Conservation (phyloP, 1,140 invertebrate genomes). For the Akabosia matsudoensis region DNA sequence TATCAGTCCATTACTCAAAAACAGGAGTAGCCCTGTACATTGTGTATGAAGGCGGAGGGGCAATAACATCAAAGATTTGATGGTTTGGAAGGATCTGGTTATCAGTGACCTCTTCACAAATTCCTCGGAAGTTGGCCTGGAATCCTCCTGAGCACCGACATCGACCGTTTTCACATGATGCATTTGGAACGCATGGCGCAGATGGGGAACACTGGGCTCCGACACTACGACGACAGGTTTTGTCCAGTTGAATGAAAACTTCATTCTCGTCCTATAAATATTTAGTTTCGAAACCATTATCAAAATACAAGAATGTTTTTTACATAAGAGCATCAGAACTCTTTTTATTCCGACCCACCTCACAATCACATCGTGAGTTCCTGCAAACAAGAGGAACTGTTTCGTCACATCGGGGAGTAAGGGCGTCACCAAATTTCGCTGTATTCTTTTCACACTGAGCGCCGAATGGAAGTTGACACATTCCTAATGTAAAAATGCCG, state of each 20-base stretch:
- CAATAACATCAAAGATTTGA: conserved; percentile 4
- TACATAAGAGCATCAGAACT: not conserved
- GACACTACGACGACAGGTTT: conserved; percentile 22
- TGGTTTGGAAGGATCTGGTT: conserved; percentile 1
- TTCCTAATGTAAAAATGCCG: conserved; percentile 20
- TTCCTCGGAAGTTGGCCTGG: conserved; percentile 29
- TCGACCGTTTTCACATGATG: conserved; percentile 24
- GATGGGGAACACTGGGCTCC: conserved; percentile 23
- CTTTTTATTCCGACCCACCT: too few species aligned
- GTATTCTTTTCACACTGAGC: conserved; percentile 13
- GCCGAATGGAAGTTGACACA: conserved; percentile 31
- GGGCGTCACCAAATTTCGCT: conserved; percentile 15
- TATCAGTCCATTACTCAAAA: not conserved
- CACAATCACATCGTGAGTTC: conserved; percentile 1
- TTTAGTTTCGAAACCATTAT: not conserved
- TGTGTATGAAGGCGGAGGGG: not conserved
- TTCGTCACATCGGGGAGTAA: conserved; percentile 30
- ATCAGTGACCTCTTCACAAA: conserved; percentile 4
- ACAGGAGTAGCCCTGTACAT: conserved; percentile 14
- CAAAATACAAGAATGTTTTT: not conserved
- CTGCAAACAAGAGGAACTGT: conserved; percentile 31
- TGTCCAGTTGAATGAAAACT: conserved; percentile 25
- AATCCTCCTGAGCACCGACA: conserved; percentile 23
- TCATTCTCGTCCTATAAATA: conserved; percentile 32
- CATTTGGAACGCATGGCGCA: conserved; percentile 23